These are phyloP conservation scores for Macaria notata DNA, from an alignment of 2,888 invertebrate species.

Conservation along the genomic window DNA sequence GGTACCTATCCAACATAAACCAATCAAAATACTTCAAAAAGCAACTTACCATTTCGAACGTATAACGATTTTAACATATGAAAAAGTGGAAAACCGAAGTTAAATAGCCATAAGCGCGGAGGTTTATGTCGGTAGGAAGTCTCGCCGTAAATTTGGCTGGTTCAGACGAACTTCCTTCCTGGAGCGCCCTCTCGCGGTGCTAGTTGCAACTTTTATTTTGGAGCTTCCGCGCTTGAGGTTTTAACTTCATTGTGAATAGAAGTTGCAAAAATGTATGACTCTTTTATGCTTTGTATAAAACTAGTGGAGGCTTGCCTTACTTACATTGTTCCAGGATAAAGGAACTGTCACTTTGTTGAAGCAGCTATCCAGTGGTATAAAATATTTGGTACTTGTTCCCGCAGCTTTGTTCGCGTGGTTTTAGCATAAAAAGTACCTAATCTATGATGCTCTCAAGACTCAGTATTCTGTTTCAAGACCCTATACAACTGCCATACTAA, in stretches of 20 bases:
- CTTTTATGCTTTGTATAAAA: no score
- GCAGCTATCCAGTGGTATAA: no score
- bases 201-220: slow-evolving; percentile 40
- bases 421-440: no score
- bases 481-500: no score
- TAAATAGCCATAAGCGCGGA: slow-evolving; percentile 30
- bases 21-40: neutral
- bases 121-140: slow-evolving; percentile 48
- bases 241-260: neutral
- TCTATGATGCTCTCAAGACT: no score
- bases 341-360: no score
- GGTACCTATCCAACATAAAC: neutral
- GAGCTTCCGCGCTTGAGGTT: slow-evolving; percentile 25
- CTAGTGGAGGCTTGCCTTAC: no score
- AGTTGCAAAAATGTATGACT: neutral
- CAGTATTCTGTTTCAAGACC: no score
- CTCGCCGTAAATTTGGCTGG: slow-evolving; percentile 60
- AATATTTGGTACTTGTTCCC: no score
- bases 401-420: no score
- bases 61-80: slow-evolving; percentile 12
- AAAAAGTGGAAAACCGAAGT: slow-evolving; percentile 26
- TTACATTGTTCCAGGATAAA: no score
- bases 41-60: neutral
- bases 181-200: slow-evolving; percentile 45
- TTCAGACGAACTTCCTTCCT: slow-evolving; percentile 56